Evolutionary conservation across 2,888 invertebrate species (phyloP), one percentile per base, ranked within the genome.

Genomic region (Drosophila bunnanda): DNA sequence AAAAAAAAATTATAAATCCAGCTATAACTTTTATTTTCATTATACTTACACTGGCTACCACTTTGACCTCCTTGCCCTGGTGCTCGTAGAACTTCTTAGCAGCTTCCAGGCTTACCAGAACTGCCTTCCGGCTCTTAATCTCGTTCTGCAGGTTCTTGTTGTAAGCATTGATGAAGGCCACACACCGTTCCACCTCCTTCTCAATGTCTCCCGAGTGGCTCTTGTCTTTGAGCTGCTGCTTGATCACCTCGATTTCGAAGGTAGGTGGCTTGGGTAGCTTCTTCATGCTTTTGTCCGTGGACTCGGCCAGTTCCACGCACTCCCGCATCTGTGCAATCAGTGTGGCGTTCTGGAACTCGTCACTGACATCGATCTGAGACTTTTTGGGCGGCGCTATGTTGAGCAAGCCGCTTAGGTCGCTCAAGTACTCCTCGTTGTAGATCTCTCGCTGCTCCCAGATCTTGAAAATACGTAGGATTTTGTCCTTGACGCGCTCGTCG

Each of bases 401-500:
- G 36, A 98, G 94, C 61, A 98, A 93, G 6, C 97, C 97, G 44
- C 96, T 95, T 30, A 98, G 93, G 93, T 98, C 98, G 15, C 96
- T 94, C 30, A 98, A 94, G 90, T 97, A 98, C 89, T 97, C 97
- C 86, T 97, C 96, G 91, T 96, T 97, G 91, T 98, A 99, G 20
- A 98, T 96, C 50, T 95, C 96, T 78, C 98, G 94, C 90, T 99
- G 97, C 91, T 97, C 97, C 99, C 99, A 99, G 80, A 99, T 98
- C 91, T 97, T 97, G 90, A 99, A 97, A 84, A 99, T 98, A 69
- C 98, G 94, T 59, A 96, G 93, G 59, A 98, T 96, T 91, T 97
- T 96, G 71, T 95, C 94, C 80, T 97, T 96, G 2, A 98, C 97
- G 91, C 96, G 96, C 76, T 97, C 97, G 93, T 98, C 98, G 82